Conservation (phyloP, 1,140 invertebrate genomes). For the Tetragnatha versicolor region DNA sequence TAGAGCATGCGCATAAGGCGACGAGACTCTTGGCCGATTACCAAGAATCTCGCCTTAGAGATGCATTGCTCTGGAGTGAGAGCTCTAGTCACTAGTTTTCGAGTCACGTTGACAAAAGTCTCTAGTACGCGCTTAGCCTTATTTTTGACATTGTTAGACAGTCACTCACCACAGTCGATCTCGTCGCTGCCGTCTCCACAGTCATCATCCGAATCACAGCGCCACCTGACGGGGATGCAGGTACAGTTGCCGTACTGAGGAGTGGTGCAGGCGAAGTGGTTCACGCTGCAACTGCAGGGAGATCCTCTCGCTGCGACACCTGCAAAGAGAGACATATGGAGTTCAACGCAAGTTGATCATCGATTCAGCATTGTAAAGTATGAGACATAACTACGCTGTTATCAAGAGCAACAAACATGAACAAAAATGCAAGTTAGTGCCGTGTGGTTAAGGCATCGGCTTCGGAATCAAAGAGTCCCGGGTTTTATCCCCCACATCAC, state of each 20-base stretch:
- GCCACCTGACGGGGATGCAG: slow-evolving; percentile 56
- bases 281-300: slow-evolving; percentile 45
- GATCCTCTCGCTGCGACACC: slow-evolving; percentile 11
- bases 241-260: slow-evolving; percentile 53
- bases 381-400: neutral
- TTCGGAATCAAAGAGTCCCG: too few species aligned
- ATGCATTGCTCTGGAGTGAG: too few species aligned
- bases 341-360: neutral
- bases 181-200: slow-evolving; percentile 57
- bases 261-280: slow-evolving; percentile 52
- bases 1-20: too few species aligned
- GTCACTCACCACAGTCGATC: slow-evolving; percentile 53
- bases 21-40: too few species aligned
- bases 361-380: neutral
- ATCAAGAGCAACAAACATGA: neutral
- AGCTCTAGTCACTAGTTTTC: too few species aligned
- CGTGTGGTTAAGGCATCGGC: too few species aligned
- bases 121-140: too few species aligned
- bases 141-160: too few species aligned
- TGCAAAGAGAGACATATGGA: slow-evolving; percentile 16
- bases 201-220: slow-evolving; percentile 56
- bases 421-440: neutral
- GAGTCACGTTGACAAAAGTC: too few species aligned
- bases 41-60: too few species aligned
- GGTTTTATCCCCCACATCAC: too few species aligned